These are phyloP conservation scores for Hyalella azteca DNA, from an alignment of 2,888 invertebrate genomes.

Conservation along the genomic window DNA sequence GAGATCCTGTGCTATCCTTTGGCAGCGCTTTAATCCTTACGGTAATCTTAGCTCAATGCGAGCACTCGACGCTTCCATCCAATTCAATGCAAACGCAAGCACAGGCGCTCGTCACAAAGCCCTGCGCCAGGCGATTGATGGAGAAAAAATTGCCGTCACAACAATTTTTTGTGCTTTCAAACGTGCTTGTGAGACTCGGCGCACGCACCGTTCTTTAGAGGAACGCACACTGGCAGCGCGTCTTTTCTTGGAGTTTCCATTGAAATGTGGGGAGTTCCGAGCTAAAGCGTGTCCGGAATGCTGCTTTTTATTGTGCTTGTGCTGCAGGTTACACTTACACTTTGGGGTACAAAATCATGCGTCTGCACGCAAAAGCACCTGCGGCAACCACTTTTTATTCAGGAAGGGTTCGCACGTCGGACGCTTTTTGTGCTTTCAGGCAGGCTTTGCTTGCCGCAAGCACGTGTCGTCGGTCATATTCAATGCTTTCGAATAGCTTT, in stretches of 20 bases:
- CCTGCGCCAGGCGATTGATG: no score
- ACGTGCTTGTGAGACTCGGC: background rate
- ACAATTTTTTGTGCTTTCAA: conserved; percentile 9
- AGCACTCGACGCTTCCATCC: no score
- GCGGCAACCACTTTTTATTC: background rate
- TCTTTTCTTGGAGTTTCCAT: background rate
- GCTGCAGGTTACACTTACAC: background rate
- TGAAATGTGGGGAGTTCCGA: background rate
- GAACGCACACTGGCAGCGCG: background rate
- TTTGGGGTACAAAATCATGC: background rate
- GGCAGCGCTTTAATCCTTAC: background rate
- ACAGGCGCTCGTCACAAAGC: conserved; percentile 1
- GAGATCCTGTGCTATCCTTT: background rate
- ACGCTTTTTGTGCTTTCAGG: conserved; percentile 16
- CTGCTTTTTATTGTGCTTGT: background rate
- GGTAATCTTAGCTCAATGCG: background rate
- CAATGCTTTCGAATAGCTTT: background rate
- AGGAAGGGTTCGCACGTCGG: background rate
- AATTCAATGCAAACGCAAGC: background rate
- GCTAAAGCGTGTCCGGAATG: conserved; percentile 7
- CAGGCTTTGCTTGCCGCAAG: conserved; percentile 28
- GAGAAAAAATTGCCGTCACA: conserved; percentile 24
- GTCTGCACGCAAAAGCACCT: conserved; percentile 1
- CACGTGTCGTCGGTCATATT: background rate
- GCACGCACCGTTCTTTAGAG: conserved; percentile 8